Conservation (phyloP, 2,888 invertebrate genomes). For the Sepiola atlantica region DNA sequence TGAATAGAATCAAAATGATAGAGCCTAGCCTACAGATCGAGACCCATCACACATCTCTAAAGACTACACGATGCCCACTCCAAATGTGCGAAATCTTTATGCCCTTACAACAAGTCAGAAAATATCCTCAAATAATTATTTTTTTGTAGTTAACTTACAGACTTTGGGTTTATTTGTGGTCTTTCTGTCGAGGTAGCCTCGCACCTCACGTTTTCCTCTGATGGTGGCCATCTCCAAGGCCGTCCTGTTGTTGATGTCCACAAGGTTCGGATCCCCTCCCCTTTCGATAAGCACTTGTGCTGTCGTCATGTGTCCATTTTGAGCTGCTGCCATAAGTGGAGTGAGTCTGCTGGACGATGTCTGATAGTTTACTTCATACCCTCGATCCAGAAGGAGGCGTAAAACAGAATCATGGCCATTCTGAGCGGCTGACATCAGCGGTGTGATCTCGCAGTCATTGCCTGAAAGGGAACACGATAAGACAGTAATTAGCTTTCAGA, state of each 20-base stretch:
- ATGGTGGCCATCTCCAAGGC: slow-evolving; percentile 73
- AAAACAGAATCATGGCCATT: slow-evolving; percentile 74
- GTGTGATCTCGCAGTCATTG: slow-evolving; percentile 71
- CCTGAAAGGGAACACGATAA: slow-evolving; percentile 54
- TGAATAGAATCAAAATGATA: too few relatives aligned
- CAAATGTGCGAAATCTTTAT: neutral
- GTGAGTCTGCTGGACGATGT: slow-evolving; percentile 72
- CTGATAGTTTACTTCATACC: slow-evolving; percentile 71
- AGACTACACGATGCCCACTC: too few relatives aligned
- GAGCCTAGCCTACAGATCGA: too few relatives aligned
- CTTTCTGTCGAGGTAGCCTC: slow-evolving; percentile 72
- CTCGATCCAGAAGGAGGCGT: slow-evolving; percentile 70
- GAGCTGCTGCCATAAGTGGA: slow-evolving; percentile 74
- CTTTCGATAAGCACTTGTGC: slow-evolving; percentile 74
- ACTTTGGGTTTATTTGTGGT: slow-evolving; percentile 72
- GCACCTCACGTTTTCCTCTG: slow-evolving; percentile 69
- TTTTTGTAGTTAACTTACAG: slow-evolving; percentile 55
- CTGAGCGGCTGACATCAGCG: slow-evolving; percentile 72
- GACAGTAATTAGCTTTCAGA: neutral
- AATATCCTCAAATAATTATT: too few relatives aligned
- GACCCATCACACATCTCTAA: too few relatives aligned
- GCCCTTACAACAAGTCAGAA: too few relatives aligned
- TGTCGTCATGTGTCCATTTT: slow-evolving; percentile 75
- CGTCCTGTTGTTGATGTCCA: slow-evolving; percentile 72
- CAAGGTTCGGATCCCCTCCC: slow-evolving; percentile 73